Evolutionary conservation across 2,888 invertebrate genomes (phyloP).

Genomic region (Cheilosia vulpina): DNA sequence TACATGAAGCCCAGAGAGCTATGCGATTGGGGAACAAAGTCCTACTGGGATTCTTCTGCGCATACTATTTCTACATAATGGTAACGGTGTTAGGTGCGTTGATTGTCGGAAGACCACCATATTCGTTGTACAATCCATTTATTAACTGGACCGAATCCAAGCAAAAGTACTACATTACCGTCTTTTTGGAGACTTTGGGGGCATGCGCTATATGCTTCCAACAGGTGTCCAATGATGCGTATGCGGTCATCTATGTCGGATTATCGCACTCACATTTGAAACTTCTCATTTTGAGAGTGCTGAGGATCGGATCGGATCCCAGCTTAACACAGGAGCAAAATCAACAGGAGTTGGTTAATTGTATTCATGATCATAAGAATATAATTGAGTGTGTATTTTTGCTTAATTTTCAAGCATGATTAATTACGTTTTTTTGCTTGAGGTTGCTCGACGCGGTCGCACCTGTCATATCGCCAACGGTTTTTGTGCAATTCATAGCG

Average conservation of each 20-base stretch:
- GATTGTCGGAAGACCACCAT: constrained; percentile 77
- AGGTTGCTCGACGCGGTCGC: neutral
- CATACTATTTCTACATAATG: constrained; percentile 76
- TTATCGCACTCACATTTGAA: constrained; percentile 77
- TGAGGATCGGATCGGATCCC: constrained; percentile 70
- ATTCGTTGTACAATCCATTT: constrained; percentile 78
- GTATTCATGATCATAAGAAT: neutral
- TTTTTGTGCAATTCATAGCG: constrained; percentile 54
- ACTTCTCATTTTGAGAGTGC: constrained; percentile 61
- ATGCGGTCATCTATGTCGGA: constrained; percentile 77
- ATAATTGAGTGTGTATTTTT: neutral
- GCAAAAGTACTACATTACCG: constrained; percentile 75
- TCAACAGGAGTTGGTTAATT: neutral
- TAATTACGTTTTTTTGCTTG: neutral
- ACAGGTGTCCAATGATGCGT: constrained; percentile 78
- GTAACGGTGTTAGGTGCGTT: constrained; percentile 76
- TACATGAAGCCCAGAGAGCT: constrained; percentile 64
- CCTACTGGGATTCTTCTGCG: constrained; percentile 73
- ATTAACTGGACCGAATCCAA: constrained; percentile 77
- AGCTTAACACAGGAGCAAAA: neutral
- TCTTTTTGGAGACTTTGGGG: constrained; percentile 76
- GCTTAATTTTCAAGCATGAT: no score
- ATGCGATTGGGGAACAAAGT: constrained; percentile 76
- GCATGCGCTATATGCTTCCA: constrained; percentile 77
- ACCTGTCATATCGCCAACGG: neutral